These are phyloP conservation scores for Calephelis perditalis DNA, from an alignment of 2,888 invertebrate genomes.

Conservation along the genomic window DNA sequence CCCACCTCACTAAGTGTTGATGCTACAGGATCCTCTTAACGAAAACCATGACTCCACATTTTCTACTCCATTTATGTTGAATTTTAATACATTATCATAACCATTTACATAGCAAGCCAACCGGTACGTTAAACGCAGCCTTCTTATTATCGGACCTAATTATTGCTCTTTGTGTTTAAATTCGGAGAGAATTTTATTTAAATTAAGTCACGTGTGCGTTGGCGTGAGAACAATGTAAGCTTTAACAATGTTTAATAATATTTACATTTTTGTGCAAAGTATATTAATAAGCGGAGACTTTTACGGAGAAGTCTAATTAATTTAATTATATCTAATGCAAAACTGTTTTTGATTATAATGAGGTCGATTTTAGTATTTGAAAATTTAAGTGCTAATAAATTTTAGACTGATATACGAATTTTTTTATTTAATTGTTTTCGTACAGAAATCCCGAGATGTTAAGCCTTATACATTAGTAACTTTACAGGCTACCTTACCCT, in stretches of 20 bases:
- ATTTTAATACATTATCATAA: slow-evolving; percentile 66
- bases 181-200: slow-evolving; percentile 56
- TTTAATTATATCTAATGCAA: too few relatives aligned
- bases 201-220: slow-evolving; percentile 54
- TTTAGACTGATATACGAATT: too few relatives aligned
- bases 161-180: slow-evolving; percentile 73
- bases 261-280: slow-evolving; percentile 9
- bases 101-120: slow-evolving; percentile 64
- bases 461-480: too few relatives aligned
- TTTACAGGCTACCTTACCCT: too few relatives aligned
- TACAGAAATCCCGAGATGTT: too few relatives aligned
- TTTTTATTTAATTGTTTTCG: too few relatives aligned
- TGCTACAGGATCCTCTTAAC: slow-evolving; percentile 36
- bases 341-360: too few relatives aligned
- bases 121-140: slow-evolving; percentile 54
- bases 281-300: neutral
- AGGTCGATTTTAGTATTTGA: too few relatives aligned
- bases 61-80: slow-evolving; percentile 68
- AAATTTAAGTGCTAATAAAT: too few relatives aligned
- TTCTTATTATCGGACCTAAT: slow-evolving; percentile 68
- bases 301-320: neutral
- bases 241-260: slow-evolving; percentile 35
- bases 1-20: neutral
- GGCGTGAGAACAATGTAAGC: slow-evolving; percentile 50
- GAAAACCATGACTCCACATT: slow-evolving; percentile 63